Percentiles rank a stretch among this genome's conserved stretches.
Evolutionary conservation across 2,797 vertebrate species (phyloP).

Genomic region (Melanotaenia trifasciata): DNA sequence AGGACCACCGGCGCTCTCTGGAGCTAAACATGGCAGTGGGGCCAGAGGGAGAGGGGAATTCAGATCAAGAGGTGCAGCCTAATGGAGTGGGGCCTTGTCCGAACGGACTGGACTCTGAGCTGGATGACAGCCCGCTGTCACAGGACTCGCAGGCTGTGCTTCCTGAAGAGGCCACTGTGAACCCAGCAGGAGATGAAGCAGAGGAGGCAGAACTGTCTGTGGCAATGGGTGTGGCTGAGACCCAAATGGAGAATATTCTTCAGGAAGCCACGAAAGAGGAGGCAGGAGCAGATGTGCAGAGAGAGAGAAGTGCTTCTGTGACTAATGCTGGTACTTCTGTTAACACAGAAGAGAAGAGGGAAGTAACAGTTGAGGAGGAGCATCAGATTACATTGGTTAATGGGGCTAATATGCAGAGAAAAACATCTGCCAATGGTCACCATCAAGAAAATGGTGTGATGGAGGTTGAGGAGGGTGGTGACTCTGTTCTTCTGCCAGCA

Average conservation of each 20-base stretch:
- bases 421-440: slow-evolving; percentile 53
- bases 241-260: slow-evolving; percentile 96
- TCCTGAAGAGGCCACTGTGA: slow-evolving; percentile 7
- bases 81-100: slow-evolving; percentile 72
- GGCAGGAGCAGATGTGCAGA: slow-evolving; percentile 62
- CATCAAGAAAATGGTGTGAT: slow-evolving; percentile 42
- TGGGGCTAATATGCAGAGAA: slow-evolving; percentile 34
- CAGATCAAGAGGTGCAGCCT: slow-evolving; percentile 72
- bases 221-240: slow-evolving; percentile 89
- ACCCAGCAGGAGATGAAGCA: slow-evolving; percentile 35
- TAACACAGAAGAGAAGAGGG: slow-evolving; percentile 51
- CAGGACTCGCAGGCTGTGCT: slow-evolving; percentile 41
- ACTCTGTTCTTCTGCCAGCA: slow-evolving; percentile 17
- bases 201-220: slow-evolving; percentile 89
- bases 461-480: slow-evolving; percentile 37
- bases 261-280: slow-evolving; percentile 95
- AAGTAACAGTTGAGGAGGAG: slow-evolving; percentile 12
- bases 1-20: slow-evolving; percentile 94
- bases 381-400: slow-evolving; percentile 29
- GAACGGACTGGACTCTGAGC: slow-evolving; percentile 60
- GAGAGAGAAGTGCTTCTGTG: slow-evolving; percentile 32
- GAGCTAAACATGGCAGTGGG: slow-evolving; percentile 89
- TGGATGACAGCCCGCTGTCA: slow-evolving; percentile 68
- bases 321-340: slow-evolving; percentile 43
- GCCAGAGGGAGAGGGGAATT: slow-evolving; percentile 73